Conservation (phyloP, 1,140 invertebrate species). For the Ditylenchus dipsaci region DNA sequence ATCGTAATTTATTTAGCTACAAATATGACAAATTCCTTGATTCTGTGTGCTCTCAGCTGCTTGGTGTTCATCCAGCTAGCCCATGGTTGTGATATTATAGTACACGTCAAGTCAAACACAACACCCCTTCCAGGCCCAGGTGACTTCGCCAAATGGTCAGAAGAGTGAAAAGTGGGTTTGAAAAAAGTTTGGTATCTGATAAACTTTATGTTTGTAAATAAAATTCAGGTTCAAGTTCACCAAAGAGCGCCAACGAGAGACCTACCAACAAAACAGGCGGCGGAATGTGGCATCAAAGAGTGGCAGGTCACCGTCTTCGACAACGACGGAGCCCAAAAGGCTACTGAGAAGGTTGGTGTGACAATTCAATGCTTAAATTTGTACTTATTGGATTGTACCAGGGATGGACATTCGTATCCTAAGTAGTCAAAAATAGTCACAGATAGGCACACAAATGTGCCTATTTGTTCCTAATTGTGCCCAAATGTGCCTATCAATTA, state of each 20-base stretch:
- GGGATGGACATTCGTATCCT: neutral
- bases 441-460: too few species aligned
- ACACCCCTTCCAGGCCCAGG: conserved; percentile 51
- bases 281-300: conserved; percentile 41
- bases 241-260: conserved; percentile 46
- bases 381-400: neutral
- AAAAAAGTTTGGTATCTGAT: neutral
- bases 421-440: too few species aligned
- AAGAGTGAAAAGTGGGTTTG: conserved; percentile 46
- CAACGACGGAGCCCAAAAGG: conserved; percentile 16
- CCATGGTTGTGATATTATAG: conserved; percentile 50
- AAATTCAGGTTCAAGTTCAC: conserved; percentile 46
- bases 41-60: neutral
- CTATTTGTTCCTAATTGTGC: too few species aligned
- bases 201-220: neutral
- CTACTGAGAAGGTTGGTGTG: conserved; percentile 4
- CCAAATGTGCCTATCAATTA: too few species aligned
- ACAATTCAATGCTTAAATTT: too few species aligned
- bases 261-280: conserved; percentile 51
- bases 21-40: too few species aligned
- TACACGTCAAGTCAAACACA: conserved; percentile 52
- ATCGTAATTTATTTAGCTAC: too few species aligned
- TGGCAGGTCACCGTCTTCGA: conserved; percentile 32
- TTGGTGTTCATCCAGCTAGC: neutral
- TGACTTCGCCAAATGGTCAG: conserved; percentile 49